Evolutionary conservation across 2,797 vertebrate genomes (phyloP).

Genomic region (Ceryle rudis): DNA sequence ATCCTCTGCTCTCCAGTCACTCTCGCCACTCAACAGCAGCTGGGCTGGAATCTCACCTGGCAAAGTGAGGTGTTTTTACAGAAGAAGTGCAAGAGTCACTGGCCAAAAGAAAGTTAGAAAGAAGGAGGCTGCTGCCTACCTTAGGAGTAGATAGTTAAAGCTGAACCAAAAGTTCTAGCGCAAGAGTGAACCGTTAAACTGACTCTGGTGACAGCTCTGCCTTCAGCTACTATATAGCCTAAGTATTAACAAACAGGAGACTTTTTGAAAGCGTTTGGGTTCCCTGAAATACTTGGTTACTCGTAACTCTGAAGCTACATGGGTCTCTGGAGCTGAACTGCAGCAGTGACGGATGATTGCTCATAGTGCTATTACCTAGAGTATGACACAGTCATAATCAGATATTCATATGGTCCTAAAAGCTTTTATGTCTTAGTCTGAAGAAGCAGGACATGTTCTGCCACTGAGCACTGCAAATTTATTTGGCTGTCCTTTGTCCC

Average conservation of each 20-base stretch:
- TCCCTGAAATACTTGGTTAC: not conserved
- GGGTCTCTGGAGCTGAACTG: not conserved
- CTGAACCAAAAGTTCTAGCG: not conserved
- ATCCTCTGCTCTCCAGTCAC: not conserved
- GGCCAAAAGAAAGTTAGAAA: not conserved
- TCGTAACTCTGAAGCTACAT: not conserved
- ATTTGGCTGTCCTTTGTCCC: not conserved
- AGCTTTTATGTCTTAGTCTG: not conserved
- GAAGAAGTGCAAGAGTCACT: not conserved
- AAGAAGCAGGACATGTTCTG: not conserved
- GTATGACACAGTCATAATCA: not conserved
- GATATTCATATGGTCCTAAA: not conserved
- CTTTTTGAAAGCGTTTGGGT: not conserved
- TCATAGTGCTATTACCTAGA: no score
- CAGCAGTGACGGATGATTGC: not conserved
- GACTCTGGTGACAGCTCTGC: not conserved
- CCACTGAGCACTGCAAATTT: not conserved
- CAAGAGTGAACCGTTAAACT: not conserved
- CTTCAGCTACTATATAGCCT: not conserved
- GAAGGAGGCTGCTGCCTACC: not conserved
- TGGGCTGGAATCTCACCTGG: not conserved
- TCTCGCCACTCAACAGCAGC: not conserved
- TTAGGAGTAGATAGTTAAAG: not conserved
- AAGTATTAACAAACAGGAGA: not conserved
- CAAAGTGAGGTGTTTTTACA: not conserved